Base-by-base conservation (phyloP, 2,888 invertebrate species). In the Beris chalybata region DNA sequence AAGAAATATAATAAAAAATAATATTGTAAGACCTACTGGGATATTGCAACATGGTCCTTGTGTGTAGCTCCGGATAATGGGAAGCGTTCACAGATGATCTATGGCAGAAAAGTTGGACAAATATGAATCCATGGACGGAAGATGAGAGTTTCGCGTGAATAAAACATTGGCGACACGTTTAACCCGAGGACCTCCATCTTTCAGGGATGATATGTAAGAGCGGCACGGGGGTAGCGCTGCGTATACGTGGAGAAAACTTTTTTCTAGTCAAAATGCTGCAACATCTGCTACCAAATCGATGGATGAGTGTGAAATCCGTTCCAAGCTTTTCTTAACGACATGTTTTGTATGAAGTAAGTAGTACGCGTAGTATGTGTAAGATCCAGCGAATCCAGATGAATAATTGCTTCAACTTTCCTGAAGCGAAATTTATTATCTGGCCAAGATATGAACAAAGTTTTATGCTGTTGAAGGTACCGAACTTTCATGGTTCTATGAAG, bases 1-100 rank as follows among this genome's bases (percentile, higher is more conserved):
- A 68, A 69, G 65, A 69, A 69, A 67, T 67, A 69, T 61, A 50
- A 67, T 69, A 69, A 69, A 69, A 69, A 65, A 65, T 54, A 65
- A 65, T 65, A 48, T 48, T n/a, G 6, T n/a, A 12, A 48, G 45
- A 48, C 48, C 6, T 15, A 15, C 48, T 48, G 12, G 15, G 48
- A 4, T 48, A n/a, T 4, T 22, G 22, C 22, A 22, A 22, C 22
- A 22, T 22, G 22, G 22, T 22, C 22, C 22, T 22, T 22, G 48
- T 48, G 12, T 3, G 12, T 22, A 48, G 15, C 9, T 22, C 22
- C 38, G 38, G 38, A 9, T 38, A 38, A 7, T 38, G 38, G 38
- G 38, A 7, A 38, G 22, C 38, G 38, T 38, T 38, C 9, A 48
- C 11, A 3, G n/a, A 48, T 6, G 15, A 48, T 15, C 48, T 48